Conservation (phyloP, 2,113 vertebrate species). For the Mastomys coucha region DNA sequence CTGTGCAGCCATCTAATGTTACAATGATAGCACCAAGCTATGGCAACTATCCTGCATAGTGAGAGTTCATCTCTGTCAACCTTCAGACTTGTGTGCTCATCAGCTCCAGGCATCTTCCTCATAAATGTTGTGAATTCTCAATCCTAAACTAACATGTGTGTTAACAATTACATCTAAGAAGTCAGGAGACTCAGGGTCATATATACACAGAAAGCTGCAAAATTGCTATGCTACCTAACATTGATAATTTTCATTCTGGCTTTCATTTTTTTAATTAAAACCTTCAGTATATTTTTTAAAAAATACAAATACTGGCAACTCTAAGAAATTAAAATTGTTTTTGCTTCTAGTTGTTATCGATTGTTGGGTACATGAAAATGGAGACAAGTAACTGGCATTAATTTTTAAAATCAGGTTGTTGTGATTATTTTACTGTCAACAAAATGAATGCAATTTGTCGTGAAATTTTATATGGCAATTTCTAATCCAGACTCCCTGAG, state of each 20-base stretch:
- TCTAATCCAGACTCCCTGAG: background rate
- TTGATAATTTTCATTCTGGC: background rate
- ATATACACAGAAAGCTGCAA: background rate
- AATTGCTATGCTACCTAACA: background rate
- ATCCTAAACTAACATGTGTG: conserved; percentile 29
- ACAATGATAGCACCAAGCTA: background rate
- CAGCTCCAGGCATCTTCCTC: background rate
- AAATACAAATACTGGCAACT: background rate
- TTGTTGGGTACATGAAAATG: background rate
- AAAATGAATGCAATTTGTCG: background rate
- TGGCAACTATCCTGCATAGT: conserved; percentile 1
- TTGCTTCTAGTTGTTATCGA: background rate
- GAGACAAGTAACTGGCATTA: background rate
- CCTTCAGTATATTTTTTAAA: background rate
- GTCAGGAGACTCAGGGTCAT: background rate
- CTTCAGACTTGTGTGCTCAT: background rate
- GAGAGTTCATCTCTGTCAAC: conserved; percentile 22
- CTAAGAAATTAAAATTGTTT: background rate
- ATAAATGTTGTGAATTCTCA: conserved; percentile 38
- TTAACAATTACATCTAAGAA: background rate
- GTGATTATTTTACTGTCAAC: background rate
- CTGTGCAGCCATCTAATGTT: conserved; percentile 10
- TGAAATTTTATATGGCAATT: background rate
- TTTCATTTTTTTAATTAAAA: background rate
- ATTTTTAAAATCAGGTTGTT: background rate